Evolutionary conservation across 2,888 invertebrate species (phyloP), one percentile per base, ranked within the genome.

Genomic region (Pandemis heparana): DNA sequence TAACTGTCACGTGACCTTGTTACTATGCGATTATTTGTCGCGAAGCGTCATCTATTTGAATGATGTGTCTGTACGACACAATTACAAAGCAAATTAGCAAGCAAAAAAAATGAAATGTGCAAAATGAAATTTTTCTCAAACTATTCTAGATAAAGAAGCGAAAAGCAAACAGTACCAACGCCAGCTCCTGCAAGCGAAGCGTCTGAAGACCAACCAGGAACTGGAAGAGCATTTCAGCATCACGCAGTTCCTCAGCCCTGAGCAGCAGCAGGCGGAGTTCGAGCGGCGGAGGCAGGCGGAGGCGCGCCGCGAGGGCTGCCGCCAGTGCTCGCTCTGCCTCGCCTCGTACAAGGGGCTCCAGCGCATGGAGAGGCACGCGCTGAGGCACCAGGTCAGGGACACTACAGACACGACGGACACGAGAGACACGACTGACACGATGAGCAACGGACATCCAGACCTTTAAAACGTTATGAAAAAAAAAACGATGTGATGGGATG

Each of bases 151-250:
- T 4, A 73, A 73, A 59, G 41, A 48, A 0, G 7, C 32, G 5
- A 23, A 46, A 10, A 23, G 63, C 0, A 64, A 67, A 14, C 51
- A 67, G 14, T 5, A 41, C 16, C 32, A 63, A n/a, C 68, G 23
- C 14, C 72, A 56, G 0, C 38, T 48, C 4, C 43, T 53, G 8
- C 51, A 32, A 7, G 70, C 70, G 18, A 64, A 69, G 10, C 65
- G 74, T 5, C 10, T 18, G 23, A 41, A 53, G 18, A 32, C 60
- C n/a, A 74, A 74, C 70, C 74, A 70, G 18, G 65, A 74, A 0
- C 10, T 74, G 51, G 64, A 70, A n/a, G 60, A 70, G 1, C 74
- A 74, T 6, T 74, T 74, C 61, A 69, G 41, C 51, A 70, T 74
- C 64, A 74, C 74, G 7, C 43, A 39, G 5, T 73, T 73, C 43